Conservation (phyloP, 2,797 vertebrate genomes). For the Typhlichthys subterraneus region DNA sequence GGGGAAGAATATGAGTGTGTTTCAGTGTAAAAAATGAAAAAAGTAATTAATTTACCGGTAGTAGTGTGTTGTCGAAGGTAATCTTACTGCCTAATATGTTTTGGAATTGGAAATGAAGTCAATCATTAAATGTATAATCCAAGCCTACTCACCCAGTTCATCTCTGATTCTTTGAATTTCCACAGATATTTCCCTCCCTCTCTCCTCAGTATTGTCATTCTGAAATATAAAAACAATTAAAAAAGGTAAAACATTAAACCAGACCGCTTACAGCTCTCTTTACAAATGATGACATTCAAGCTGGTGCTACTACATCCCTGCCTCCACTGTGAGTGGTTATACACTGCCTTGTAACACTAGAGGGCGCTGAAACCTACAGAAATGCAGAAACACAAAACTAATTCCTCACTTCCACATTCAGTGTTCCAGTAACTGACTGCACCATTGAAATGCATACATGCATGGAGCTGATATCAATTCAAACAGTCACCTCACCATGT, state of each 20-base stretch:
- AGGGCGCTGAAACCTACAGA: conserved; percentile 44
- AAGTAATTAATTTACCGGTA: background rate
- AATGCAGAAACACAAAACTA: background rate
- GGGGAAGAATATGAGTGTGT: conserved; percentile 12
- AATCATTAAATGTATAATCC: background rate
- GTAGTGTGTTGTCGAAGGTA: too few species aligned
- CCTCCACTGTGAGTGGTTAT: background rate
- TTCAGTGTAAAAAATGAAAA: background rate
- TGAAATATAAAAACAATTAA: conserved; percentile 66
- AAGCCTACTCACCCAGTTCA: conserved; percentile 89
- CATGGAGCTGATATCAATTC: conserved; percentile 22
- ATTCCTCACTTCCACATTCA: conserved; percentile 7
- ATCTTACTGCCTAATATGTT: too few species aligned
- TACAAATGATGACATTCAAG: background rate
- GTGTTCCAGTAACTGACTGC: conserved; percentile 29
- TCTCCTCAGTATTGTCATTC: conserved; percentile 86
- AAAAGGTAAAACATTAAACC: background rate
- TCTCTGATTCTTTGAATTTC: conserved; percentile 88
- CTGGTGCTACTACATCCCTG: background rate
- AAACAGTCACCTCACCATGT: conserved; percentile 39
- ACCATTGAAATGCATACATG: conserved; percentile 55
- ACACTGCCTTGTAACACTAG: conserved; percentile 40
- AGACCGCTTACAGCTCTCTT: background rate
- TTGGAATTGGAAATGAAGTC: background rate
- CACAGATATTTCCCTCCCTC: conserved; percentile 83